These are phyloP conservation scores for Lethenteron reissneri DNA, from an alignment of 2,113 vertebrate species.

Conservation along the genomic window DNA sequence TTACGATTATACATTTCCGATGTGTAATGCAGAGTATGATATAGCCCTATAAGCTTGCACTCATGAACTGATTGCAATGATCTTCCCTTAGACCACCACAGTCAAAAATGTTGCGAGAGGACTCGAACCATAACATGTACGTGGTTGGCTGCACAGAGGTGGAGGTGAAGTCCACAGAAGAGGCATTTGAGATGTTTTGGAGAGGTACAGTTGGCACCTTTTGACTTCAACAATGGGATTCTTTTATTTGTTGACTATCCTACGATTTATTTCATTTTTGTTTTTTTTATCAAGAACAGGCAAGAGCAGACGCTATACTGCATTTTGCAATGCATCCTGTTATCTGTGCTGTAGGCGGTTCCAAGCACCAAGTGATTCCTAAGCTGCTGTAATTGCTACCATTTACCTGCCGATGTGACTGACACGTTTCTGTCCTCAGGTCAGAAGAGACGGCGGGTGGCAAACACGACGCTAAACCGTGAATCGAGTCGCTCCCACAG, in stretches of 20 bases:
- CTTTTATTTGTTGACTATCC: neutral
- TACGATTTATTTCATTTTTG: neutral
- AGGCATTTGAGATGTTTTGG: constrained; percentile 81
- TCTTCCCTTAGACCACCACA: constrained; percentile 43
- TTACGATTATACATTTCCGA: too few relatives aligned
- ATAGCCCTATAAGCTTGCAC: neutral
- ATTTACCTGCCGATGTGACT: neutral
- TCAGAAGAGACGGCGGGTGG: constrained; percentile 36
- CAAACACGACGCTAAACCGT: constrained; percentile 63
- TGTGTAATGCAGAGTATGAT: neutral
- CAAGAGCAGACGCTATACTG: neutral
- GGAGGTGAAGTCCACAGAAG: constrained; percentile 82
- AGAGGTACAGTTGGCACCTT: constrained; percentile 28
- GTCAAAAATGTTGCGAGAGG: constrained; percentile 69
- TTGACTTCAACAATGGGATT: neutral
- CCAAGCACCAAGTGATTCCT: too few relatives aligned
- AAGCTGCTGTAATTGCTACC: neutral
- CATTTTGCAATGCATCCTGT: neutral
- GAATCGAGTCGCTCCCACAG: constrained; percentile 87
- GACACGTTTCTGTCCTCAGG: constrained; percentile 16
- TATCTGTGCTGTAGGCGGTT: neutral
- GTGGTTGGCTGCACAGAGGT: constrained; percentile 73
- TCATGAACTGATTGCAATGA: too few relatives aligned
- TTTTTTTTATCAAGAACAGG: neutral
- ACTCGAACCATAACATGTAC: constrained; percentile 94